Base-by-base conservation (phyloP, 2,888 invertebrate species). In the Trichacis sp. region DNA sequence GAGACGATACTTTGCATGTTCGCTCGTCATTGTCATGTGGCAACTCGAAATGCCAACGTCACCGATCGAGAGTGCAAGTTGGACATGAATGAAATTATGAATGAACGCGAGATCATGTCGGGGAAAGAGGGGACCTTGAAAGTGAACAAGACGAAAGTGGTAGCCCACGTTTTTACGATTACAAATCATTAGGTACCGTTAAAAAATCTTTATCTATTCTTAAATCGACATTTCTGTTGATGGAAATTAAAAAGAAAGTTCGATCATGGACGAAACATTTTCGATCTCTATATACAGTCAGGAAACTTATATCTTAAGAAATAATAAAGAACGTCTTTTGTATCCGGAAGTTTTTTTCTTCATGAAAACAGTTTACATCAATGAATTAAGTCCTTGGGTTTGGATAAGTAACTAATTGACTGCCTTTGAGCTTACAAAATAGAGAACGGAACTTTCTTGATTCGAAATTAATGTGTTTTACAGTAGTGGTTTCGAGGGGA, bases 181-280 rank as follows among this genome's bases (percentile, higher is more conserved):
- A 80, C 80, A 78, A 80, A 77, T 79, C 77, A 76, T 78, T 77
- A 75, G 77, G 77, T 75, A 76, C 73, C 47, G 65, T 70, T 71
- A 72, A 72, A 70, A 70, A 74, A 77, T 78, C 75, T 69, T 66
- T 33, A 11, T 36, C 11, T 36, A 36, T 36, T 24, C 8, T 24
- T 24, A 24, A 24, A 24, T 48, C 30, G 24, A 17, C 38, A 20
- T 40, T 40, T 19, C 36, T 51, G 6, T 5, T 5, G 24, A 24
- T 17, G n/a, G 5, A 1, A 24, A 24, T 46, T n/a, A 1, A 46
- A 46, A 42, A 3, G 8, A 24, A 9, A 29, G 15, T n/a, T 15
- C 29, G 17, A 48, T 24, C 24, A 24, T 3, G 3, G 4, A 8
- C 24, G 24, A n/a, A n/a, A n/a, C n/a, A n/a, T n/a, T n/a, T n/a